phyloP scores from a whole-genome alignment of 2,888 invertebrate species.

The Sepiola atlantica region DNA sequence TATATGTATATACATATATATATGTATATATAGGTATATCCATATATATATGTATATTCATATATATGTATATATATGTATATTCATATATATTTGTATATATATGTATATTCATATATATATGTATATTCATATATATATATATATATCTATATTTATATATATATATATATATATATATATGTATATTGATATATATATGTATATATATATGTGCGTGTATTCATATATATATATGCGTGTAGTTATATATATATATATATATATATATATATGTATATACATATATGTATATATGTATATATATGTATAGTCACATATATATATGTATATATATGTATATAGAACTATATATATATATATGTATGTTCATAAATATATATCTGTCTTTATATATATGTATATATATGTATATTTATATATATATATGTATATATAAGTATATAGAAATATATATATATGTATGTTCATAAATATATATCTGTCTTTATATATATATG shows the following conservation, averaged over 20 bases:
- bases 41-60: neutral
- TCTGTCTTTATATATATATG: neutral
- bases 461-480: too few species aligned
- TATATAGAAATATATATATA: too few species aligned
- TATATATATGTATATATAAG: too few species aligned
- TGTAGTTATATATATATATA: neutral
- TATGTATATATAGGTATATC: neutral
- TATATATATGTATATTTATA: too few species aligned
- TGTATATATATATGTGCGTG: neutral
- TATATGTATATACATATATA: neutral
- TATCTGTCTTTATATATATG: too few species aligned
- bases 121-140: neutral
- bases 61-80: neutral
- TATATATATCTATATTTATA: too few species aligned
- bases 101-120: neutral
- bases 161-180: too few species aligned
- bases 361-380: too few species aligned
- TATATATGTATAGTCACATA: neutral
- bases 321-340: neutral
- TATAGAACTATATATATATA: too few species aligned
- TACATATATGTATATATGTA: neutral
- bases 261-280: neutral
- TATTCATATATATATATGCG: neutral
- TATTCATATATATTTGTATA: neutral
- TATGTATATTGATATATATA: too few species aligned